Evolutionary conservation across 1,140 invertebrate genomes (phyloP), one percentile per base, ranked within the genome.

Genomic region (Drosophila dunni): DNA sequence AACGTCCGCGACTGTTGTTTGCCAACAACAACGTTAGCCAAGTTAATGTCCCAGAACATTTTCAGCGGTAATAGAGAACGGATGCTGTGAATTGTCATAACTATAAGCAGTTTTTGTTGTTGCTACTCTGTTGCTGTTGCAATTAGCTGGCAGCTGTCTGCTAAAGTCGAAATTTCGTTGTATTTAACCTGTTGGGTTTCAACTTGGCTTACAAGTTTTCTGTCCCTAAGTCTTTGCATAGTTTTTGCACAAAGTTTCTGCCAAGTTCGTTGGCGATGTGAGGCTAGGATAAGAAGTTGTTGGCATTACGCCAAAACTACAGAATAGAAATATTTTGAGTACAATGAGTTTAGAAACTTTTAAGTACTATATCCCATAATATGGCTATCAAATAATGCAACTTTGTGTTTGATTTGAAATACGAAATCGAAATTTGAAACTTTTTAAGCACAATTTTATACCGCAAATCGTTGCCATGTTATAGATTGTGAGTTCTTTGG

Each of bases 21-120:
- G 9, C 44, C 40, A 13, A 11, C 38, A 42, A 69, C 53, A 63
- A 64, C 66, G 58, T 53, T 72, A 57, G 57, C 68, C 57, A 82
- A 82, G 72, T 71, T 79, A 77, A 82, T 79, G 79, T 76, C 33
- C 76, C 72, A 29, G 79, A 83, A 83, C 71, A 73, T 44, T 70
- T 33, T 44, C 64, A 58, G 63, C 56, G 20, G 15, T 34, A 7
- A 10, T n/a, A 20, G 17, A 34, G 42, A 57, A 33, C 13, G 33
- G 20, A 29, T n/a, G 15, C 13, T 64, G 76, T 60, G 76, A 79
- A 79, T 79, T 81, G 76, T 84, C 80, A 83, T 79, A 82, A 74
- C 80, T 82, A 40, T 69, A 34, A 75, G 45, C 50, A 50, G 45
- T 48, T 69, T 42, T 67, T 74, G 29, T 50, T 34, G 11, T 38